A percentile compares a stretch with the other conserved stretches of the same genome.
Evolutionary conservation across 2,888 invertebrate species (phyloP).

Genomic region (Hirudinaria manillensis): DNA sequence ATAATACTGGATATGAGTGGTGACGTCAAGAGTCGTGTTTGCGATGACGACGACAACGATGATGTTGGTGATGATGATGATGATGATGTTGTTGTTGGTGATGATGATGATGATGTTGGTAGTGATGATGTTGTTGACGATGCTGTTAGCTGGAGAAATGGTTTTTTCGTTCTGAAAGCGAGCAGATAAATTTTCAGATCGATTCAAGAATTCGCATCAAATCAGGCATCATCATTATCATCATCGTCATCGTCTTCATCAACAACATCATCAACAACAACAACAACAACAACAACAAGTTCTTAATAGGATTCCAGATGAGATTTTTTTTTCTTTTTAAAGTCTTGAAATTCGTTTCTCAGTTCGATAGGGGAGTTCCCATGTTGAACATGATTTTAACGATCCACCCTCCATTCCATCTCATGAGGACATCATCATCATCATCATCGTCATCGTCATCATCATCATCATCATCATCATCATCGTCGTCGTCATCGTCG

Average conservation of each 20-base stretch:
- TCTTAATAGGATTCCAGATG: no score
- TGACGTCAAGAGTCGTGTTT: neutral
- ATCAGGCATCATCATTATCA: slow-evolving; percentile 13
- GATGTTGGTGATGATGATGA: slow-evolving; percentile 10
- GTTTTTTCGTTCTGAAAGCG: no score
- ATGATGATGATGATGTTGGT: neutral
- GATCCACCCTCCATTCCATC: no score
- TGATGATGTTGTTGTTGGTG: slow-evolving; percentile 1
- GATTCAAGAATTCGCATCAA: no score
- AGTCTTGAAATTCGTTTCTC: no score
- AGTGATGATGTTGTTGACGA: neutral
- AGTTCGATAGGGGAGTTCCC: no score
- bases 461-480: slow-evolving; percentile 15
- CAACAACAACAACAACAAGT: no score
- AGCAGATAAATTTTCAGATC: no score
- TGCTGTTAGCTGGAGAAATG: neutral
- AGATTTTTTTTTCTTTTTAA: no score
- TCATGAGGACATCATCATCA: neutral
- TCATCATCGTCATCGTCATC: slow-evolving; percentile 5
- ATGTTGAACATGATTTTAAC: no score
- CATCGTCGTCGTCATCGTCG: neutral
- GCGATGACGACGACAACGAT: slow-evolving; percentile 14
- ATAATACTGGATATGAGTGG: no score
- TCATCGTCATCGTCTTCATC: slow-evolving; percentile 31
- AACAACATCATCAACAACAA: slow-evolving; percentile 23